Evolutionary conservation across 37 sponge, comb jelly and placozoan genomes (phyloP).

Genomic region (Axinella damicornis): DNA sequence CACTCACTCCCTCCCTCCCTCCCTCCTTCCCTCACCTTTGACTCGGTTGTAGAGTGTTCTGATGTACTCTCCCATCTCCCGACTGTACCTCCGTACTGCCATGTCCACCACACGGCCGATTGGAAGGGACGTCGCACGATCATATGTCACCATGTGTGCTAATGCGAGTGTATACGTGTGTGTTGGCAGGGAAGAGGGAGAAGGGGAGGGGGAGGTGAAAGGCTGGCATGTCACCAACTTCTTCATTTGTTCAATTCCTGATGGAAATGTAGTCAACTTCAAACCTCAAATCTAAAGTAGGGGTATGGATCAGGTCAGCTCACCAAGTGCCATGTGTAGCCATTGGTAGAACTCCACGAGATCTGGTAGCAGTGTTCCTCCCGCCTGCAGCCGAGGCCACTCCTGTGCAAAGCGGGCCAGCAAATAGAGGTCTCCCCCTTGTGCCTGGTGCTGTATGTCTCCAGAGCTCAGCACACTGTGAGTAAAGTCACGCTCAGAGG

Average conservation of each 20-base stretch:
- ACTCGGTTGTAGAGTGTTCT: conserved; percentile 65
- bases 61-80: conserved; percentile 45
- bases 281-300: too few species aligned
- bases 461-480: conserved; percentile 60
- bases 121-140: conserved; percentile 48
- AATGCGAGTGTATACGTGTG: neutral
- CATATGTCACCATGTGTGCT: conserved; percentile 69
- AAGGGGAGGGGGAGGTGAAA: too few species aligned
- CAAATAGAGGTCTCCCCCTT: conserved; percentile 33
- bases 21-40: too few species aligned
- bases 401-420: conserved; percentile 58
- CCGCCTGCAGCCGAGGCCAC: conserved; percentile 50
- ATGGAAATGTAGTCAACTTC: too few species aligned
- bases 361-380: conserved; percentile 75
- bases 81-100: conserved; percentile 32
- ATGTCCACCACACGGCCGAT: conserved; percentile 58
- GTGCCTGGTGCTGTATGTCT: conserved; percentile 31
- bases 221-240: too few species aligned
- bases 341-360: conserved; percentile 89
- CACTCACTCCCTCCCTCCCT: too few species aligned
- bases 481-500: conserved; percentile 68
- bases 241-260: too few species aligned
- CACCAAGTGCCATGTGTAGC: conserved; percentile 69
- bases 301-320: too few species aligned
- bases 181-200: too few species aligned